Percentiles rank a stretch among this genome's conserved stretches.
phyloP scores from a whole-genome alignment of 2,797 vertebrate genomes.

The Melanotaenia pygmaea region DNA sequence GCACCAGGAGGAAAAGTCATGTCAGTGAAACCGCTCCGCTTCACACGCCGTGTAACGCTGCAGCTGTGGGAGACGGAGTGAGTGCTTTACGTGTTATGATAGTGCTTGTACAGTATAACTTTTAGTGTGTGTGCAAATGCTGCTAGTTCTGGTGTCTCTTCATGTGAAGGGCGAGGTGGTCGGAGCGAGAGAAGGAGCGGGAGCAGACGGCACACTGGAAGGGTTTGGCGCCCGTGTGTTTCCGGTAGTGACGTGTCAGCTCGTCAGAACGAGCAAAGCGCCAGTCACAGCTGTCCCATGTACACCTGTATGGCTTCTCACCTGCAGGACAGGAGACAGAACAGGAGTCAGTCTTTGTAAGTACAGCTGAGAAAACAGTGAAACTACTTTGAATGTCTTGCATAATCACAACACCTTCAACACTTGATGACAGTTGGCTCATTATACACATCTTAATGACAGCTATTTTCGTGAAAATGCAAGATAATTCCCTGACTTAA shows the following conservation, averaged over 20 bases:
- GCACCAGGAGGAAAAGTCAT: conserved; percentile 62
- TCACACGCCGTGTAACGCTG: conserved; percentile 38
- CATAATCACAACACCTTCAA: background rate
- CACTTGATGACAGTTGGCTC: background rate
- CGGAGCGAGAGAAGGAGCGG: conserved; percentile 97
- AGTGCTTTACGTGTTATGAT: conserved; percentile 39
- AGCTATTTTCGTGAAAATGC: conserved; percentile 14
- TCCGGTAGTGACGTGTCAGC: conserved; percentile 96
- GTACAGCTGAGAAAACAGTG: background rate
- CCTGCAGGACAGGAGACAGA: conserved; percentile 76
- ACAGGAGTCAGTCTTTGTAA: conserved; percentile 7
- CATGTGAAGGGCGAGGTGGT: conserved; percentile 98
- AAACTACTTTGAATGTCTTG: background rate
- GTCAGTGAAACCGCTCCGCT: conserved; percentile 42
- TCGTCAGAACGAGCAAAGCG: conserved; percentile 97
- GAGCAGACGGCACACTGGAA: conserved; percentile 97
- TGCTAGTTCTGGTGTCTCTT: conserved; percentile 94
- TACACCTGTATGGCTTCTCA: conserved; percentile 98
- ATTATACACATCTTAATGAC: background rate
- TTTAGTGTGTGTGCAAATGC: conserved; percentile 23
- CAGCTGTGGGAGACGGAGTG: conserved; percentile 27
- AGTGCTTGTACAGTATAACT: conserved; percentile 36
- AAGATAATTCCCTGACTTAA: conserved; percentile 12
- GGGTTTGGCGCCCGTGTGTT: conserved; percentile 98
- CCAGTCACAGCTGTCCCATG: conserved; percentile 99